A percentile compares a stretch with the other conserved stretches of the same genome.
Evolutionary conservation across 92 coral and sea anemone species (phyloP).

Genomic region (Heteractis magnifica): DNA sequence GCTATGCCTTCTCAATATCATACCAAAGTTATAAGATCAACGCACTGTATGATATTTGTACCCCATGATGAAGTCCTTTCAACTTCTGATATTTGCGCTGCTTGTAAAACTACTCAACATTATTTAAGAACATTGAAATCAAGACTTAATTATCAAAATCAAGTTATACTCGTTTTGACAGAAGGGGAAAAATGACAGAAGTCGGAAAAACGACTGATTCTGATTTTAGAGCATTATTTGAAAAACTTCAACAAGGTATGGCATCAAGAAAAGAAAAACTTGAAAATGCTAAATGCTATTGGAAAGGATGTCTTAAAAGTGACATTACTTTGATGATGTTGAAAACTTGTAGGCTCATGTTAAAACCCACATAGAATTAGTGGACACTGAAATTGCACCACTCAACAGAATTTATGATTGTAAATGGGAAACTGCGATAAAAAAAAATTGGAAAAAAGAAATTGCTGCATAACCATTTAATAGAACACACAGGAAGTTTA

Average conservation of each 20-base stretch:
- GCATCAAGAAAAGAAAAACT: slow-evolving; percentile 21
- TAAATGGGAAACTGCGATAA: slow-evolving; percentile 38
- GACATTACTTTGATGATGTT: slow-evolving; percentile 23
- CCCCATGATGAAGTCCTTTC: neutral
- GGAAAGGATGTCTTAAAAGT: slow-evolving; percentile 26
- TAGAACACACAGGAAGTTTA: slow-evolving; percentile 45
- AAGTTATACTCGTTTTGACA: slow-evolving; percentile 39
- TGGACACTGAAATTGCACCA: slow-evolving; percentile 1
- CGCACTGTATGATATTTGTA: neutral
- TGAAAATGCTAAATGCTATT: slow-evolving; percentile 35
- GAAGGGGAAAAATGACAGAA: slow-evolving; percentile 30
- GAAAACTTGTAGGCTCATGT: too few relatives aligned
- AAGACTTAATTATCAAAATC: slow-evolving; percentile 9
- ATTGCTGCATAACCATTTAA: slow-evolving; percentile 42
- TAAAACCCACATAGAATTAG: too few relatives aligned
- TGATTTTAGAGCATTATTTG: slow-evolving; percentile 41
- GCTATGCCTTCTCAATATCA: neutral
- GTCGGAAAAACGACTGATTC: slow-evolving; percentile 36
- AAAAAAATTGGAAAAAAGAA: slow-evolving; percentile 23
- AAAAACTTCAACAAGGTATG: slow-evolving; percentile 32
- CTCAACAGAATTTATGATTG: slow-evolving; percentile 29
- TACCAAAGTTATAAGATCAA: neutral
- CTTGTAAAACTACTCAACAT: neutral
- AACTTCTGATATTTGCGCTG: neutral
- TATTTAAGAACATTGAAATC: slow-evolving; percentile 9